Percentiles rank a stretch among this genome's conserved stretches.
phyloP scores from a whole-genome alignment of 2,797 vertebrate species.

The Miichthys miiuy region DNA sequence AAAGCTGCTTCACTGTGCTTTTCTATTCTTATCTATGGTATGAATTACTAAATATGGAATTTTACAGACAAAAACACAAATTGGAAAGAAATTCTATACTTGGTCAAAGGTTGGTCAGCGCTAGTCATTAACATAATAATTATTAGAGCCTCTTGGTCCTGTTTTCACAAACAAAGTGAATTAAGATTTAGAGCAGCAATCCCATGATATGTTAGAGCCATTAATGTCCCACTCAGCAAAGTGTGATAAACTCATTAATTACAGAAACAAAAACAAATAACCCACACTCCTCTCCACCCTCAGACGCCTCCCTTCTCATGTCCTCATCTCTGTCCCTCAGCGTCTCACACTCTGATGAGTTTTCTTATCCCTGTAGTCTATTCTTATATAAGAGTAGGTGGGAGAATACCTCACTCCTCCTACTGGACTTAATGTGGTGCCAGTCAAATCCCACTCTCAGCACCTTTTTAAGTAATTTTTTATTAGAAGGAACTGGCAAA shows the following conservation, averaged over 20 bases:
- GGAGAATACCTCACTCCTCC: slow-evolving; percentile 74
- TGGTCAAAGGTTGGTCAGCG: not conserved
- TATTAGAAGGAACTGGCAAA: slow-evolving; percentile 68
- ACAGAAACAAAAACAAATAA: slow-evolving; percentile 53
- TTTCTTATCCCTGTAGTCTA: slow-evolving; percentile 52
- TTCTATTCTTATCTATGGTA: not conserved
- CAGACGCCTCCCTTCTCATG: slow-evolving; percentile 17
- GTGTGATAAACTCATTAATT: slow-evolving; percentile 37
- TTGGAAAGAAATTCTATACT: too few relatives aligned
- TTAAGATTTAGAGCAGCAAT: not conserved
- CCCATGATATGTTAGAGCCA: slow-evolving; percentile 7
- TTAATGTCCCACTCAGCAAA: slow-evolving; percentile 24
- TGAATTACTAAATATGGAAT: not conserved
- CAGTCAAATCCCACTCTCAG: slow-evolving; percentile 78
- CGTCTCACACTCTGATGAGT: slow-evolving; percentile 56
- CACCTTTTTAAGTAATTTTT: slow-evolving; percentile 71
- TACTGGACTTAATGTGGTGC: slow-evolving; percentile 57
- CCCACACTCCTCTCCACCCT: slow-evolving; percentile 21
- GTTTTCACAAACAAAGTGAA: not conserved
- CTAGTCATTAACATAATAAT: not conserved
- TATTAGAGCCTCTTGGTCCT: not conserved
- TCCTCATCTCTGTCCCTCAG: slow-evolving; percentile 33
- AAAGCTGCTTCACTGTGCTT: not conserved
- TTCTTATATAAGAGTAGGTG: slow-evolving; percentile 79
- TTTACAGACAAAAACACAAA: too few relatives aligned